phyloP scores from a whole-genome alignment of 2,797 vertebrate genomes.

The Strix occidentalis region DNA sequence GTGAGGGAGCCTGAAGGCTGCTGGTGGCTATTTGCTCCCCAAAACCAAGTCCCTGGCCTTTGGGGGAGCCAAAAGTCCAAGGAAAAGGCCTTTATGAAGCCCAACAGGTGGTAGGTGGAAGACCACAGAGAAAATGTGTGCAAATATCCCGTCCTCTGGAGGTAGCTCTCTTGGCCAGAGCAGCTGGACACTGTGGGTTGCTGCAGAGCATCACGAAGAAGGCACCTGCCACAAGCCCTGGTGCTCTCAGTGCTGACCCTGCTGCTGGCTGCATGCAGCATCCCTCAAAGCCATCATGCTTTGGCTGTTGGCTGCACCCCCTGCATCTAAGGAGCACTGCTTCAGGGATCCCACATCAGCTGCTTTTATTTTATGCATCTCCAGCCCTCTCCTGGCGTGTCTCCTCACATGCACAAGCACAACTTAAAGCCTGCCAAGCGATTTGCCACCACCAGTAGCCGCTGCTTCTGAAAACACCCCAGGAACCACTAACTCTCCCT shows the following conservation, averaged over 20 bases:
- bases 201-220: background rate
- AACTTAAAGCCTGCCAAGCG: background rate
- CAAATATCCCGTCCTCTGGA: background rate
- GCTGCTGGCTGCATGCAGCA: background rate
- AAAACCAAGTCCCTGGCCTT: background rate
- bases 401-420: background rate
- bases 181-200: fast-evolving
- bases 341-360: background rate
- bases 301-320: background rate
- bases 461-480: background rate
- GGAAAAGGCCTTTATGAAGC: background rate
- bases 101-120: background rate
- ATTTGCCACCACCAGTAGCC: background rate
- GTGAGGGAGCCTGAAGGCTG: fast-evolving
- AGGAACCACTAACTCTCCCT: background rate
- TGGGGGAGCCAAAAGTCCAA: background rate
- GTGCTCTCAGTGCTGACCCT: background rate
- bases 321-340: background rate
- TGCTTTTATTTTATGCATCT: background rate
- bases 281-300: fast-evolving
- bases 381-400: background rate
- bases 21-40: background rate
- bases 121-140: background rate
- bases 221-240: fast-evolving
- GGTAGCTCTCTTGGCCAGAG: background rate